Percentiles rank a stretch among this genome's conserved stretches.
These are phyloP conservation scores for Reticulitermes speratus DNA, from an alignment of 1,140 invertebrate genomes.

Conservation along the genomic window DNA sequence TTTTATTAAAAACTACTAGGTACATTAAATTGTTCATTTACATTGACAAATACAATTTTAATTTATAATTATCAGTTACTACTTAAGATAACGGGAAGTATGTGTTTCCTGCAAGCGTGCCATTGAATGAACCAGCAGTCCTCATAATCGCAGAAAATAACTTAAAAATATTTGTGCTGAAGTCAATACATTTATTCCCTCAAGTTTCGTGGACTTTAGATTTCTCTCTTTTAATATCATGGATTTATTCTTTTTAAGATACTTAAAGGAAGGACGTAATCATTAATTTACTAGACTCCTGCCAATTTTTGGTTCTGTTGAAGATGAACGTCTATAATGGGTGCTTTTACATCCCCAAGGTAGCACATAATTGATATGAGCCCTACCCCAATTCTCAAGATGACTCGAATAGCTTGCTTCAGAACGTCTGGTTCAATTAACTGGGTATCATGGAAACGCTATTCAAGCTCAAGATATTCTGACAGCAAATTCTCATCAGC, in stretches of 20 bases:
- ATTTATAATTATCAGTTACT: no score
- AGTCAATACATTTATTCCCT: no score
- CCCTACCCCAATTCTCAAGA: background rate
- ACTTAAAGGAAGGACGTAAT: background rate
- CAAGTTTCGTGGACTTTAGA: no score
- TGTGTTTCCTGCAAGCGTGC: no score
- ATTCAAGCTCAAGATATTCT: background rate
- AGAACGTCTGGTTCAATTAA: background rate
- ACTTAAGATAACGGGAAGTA: no score
- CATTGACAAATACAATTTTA: no score
- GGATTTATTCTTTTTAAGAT: background rate
- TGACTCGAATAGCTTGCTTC: background rate
- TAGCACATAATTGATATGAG: background rate
- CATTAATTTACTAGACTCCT: background rate
- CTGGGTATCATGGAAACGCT: background rate
- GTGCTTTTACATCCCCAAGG: background rate
- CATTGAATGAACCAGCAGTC: no score
- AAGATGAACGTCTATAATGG: background rate
- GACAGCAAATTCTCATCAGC: background rate
- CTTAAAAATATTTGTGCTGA: no score
- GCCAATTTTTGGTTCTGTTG: background rate
- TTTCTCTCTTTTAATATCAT: background rate
- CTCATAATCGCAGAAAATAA: no score
- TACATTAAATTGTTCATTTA: no score
- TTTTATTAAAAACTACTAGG: no score